A percentile compares a stretch with the other conserved stretches of the same genome.
phyloP scores from a whole-genome alignment of 2,113 vertebrate genomes.

The Gymnobelideus leadbeateri region DNA sequence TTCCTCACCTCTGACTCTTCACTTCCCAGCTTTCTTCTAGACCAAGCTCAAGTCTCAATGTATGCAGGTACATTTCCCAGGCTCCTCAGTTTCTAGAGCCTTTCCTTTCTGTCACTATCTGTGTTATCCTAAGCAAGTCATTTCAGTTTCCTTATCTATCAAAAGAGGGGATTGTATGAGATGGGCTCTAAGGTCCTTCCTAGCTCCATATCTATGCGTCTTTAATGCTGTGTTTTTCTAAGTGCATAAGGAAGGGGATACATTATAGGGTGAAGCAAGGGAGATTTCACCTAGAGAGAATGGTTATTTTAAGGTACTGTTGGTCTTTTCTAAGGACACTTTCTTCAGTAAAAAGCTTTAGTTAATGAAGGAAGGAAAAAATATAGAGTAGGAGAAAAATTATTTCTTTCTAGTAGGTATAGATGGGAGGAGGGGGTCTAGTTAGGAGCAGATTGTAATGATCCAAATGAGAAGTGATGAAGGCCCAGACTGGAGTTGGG shows the following conservation, averaged over 20 bases:
- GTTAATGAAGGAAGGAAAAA: not conserved
- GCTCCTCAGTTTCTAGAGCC: not conserved
- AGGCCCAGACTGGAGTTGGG: not conserved
- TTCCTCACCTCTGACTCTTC: not conserved
- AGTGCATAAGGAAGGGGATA: not conserved
- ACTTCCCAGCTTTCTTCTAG: not conserved
- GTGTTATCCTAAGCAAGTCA: not conserved
- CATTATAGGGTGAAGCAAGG: not conserved
- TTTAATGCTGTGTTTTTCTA: not conserved
- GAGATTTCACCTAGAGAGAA: not conserved
- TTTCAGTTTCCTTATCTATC: not conserved
- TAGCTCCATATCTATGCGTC: not conserved
- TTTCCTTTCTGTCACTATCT: not conserved
- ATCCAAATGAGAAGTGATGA: not conserved
- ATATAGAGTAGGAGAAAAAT: not conserved
- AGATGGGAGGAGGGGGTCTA: not conserved
- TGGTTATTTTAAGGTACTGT: not conserved
- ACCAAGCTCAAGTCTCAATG: not conserved
- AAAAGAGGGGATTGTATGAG: not conserved
- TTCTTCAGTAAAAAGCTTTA: not conserved
- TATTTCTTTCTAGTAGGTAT: not conserved
- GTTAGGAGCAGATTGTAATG: not conserved
- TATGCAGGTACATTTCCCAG: not conserved
- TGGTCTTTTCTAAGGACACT: not conserved
- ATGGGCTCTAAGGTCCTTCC: not conserved